These are phyloP conservation scores for Enchytraeus crypticus DNA, from an alignment of 2,888 invertebrate genomes.

Conservation along the genomic window DNA sequence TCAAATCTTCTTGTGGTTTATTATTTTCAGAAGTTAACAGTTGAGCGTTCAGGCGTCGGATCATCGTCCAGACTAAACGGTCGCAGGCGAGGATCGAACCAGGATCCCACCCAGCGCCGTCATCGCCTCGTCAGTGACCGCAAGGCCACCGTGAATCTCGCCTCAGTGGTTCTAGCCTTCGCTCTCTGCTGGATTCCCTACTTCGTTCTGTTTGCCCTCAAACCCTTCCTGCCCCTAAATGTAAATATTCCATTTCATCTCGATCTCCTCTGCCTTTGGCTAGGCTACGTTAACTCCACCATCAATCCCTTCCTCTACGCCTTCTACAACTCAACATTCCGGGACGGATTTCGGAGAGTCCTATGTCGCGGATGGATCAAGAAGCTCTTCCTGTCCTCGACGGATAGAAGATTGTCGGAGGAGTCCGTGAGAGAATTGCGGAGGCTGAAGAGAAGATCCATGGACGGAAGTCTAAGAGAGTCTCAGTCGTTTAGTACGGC, in stretches of 20 bases:
- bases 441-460: not conserved
- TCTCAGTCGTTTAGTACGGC: not conserved
- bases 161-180: slow-evolving; percentile 27
- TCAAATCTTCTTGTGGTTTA: no score
- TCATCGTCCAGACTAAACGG: no score
- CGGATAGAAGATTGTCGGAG: not conserved
- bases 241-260: slow-evolving; percentile 12
- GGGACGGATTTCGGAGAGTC: slow-evolving; percentile 24
- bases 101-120: not conserved
- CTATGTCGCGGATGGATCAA: slow-evolving; percentile 20
- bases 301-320: slow-evolving; percentile 30
- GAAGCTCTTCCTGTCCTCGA: not conserved
- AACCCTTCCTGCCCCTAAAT: slow-evolving; percentile 20
- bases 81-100: no score
- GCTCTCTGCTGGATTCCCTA: slow-evolving; percentile 29
- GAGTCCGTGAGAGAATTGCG: not conserved
- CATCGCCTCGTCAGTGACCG: slow-evolving; percentile 19
- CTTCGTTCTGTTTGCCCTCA: slow-evolving; percentile 25
- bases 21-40: no score
- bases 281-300: slow-evolving; percentile 27
- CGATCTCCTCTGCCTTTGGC: slow-evolving; percentile 25
- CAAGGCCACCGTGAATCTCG: slow-evolving; percentile 28
- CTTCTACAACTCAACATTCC: slow-evolving; percentile 28
- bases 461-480: not conserved
- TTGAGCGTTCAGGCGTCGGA: no score